phyloP scores from a whole-genome alignment of 2,797 vertebrate species.

The Sebastolobus altivelis region DNA sequence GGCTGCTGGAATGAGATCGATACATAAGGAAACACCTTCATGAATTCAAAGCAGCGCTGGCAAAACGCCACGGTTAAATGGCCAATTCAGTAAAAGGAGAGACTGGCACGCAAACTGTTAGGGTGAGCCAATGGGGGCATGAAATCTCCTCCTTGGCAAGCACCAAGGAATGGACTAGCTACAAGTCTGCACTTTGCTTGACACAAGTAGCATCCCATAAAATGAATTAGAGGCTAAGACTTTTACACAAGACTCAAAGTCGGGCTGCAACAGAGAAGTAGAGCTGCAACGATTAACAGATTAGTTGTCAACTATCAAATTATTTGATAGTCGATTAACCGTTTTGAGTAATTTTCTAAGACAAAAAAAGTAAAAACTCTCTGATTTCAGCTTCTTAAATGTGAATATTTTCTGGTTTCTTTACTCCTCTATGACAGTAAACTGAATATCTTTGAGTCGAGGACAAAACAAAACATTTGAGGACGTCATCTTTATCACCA shows the following conservation, averaged over 20 bases:
- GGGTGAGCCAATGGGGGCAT: slow-evolving; percentile 40
- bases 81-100: slow-evolving; percentile 29
- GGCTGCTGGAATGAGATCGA: background rate
- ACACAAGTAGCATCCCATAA: background rate
- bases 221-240: background rate
- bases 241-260: background rate
- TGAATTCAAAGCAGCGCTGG: slow-evolving; percentile 20
- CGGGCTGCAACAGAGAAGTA: background rate
- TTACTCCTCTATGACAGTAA: too few relatives aligned
- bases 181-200: slow-evolving; percentile 32
- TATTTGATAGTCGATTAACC: too few relatives aligned
- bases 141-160: slow-evolving; percentile 18
- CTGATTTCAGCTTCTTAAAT: too few relatives aligned
- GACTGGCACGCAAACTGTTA: slow-evolving; percentile 22
- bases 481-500: too few relatives aligned
- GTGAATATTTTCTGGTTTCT: too few relatives aligned
- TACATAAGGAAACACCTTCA: background rate
- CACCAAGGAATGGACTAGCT: slow-evolving; percentile 17
- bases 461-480: too few relatives aligned
- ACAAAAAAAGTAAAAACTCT: too few relatives aligned
- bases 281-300: background rate
- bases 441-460: too few relatives aligned
- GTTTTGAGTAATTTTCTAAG: too few relatives aligned
- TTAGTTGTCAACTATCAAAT: background rate
- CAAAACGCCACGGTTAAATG: slow-evolving; percentile 33